Evolutionary conservation across 1,140 invertebrate species (phyloP).

Genomic region (Orussus abietinus): DNA sequence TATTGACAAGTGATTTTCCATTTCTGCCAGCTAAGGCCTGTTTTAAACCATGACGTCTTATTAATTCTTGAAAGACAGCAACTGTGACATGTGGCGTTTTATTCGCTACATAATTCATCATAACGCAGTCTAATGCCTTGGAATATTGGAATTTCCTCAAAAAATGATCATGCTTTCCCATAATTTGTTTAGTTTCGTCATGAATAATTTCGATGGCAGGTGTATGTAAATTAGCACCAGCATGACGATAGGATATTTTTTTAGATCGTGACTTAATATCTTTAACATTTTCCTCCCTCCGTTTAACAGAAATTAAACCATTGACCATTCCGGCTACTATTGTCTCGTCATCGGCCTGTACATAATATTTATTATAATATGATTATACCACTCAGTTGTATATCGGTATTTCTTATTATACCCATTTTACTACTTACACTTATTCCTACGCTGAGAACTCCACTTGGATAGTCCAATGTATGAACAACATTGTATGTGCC

Average conservation of each 20-base stretch:
- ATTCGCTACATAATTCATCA: conserved; percentile 59
- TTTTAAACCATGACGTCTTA: conserved; percentile 68
- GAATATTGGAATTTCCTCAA: conserved; percentile 79
- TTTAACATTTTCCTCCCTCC: conserved; percentile 62
- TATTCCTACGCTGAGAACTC: conserved; percentile 80
- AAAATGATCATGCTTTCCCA: conserved; percentile 64
- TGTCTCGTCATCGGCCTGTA: conserved; percentile 76
- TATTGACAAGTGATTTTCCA: conserved; percentile 60
- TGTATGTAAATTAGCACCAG: conserved; percentile 51
- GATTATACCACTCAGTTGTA: conserved; percentile 10
- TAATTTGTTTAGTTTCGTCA: conserved; percentile 48
- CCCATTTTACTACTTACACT: conserved; percentile 56
- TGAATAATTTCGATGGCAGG: conserved; percentile 53
- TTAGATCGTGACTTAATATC: conserved; percentile 48
- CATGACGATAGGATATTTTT: conserved; percentile 53
- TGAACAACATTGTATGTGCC: conserved; percentile 83
- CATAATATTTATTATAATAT: conserved; percentile 24
- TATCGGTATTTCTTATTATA: conserved; percentile 10
- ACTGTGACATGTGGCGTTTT: conserved; percentile 75
- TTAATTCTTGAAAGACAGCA: conserved; percentile 78
- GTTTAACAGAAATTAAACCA: conserved; percentile 81
- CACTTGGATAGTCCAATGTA: conserved; percentile 85
- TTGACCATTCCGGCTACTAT: conserved; percentile 89
- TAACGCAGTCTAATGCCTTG: conserved; percentile 72
- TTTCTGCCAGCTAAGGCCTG: conserved; percentile 68